Base-by-base conservation (phyloP, 1,140 invertebrate genomes). In the Drosophila melanica region DNA sequence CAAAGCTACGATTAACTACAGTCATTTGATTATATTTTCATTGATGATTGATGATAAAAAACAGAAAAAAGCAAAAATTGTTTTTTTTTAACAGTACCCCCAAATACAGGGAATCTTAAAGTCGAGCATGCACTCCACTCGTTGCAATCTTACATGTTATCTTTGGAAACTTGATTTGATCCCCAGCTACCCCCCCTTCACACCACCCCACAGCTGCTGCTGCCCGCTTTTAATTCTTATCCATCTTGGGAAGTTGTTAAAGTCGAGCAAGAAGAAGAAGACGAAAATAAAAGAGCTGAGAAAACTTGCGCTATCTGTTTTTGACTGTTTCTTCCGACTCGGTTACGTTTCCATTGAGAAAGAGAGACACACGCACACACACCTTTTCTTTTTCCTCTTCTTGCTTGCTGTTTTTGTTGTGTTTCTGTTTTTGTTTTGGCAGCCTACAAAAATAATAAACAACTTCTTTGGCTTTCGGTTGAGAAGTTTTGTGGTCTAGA, bases 171-270 rank as follows among this genome's bases (percentile, higher is more conserved):
- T 84, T 77, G 77, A 81, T 86, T 81, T 86, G 27, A 45, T 44
- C 39, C 41, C 39, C 54, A 41, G 14, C 55, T 7, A 35, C 50
- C 41, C 63, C 79, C 37, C 63, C 12, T 37, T 33, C 37, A 33
- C 23, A 14, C 48, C 33, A 18, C 45, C 16, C 53, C 23, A 45
- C 57, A 45, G 42, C 41, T 58, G 42, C 41, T 58, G 42, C 55
- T 45, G 14, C 53, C 18, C 20, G 16, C 65, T 23, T 41, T 68
- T 48, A 60, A 45, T 55, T 72, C 69, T 72, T 72, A 72, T 72
- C 69, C 69, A 72, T 81, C 79, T 79, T 75, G 74, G 74, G 80
- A 82, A 84, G 80, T 82, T 84, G 80, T 84, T 84, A 81, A 81
- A 81, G 79, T 81, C 42, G 64, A 57, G 3, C 1, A 20, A 50